Base-by-base conservation (phyloP, 92 coral and sea anemone genomes). In the Porites cylindrica region DNA sequence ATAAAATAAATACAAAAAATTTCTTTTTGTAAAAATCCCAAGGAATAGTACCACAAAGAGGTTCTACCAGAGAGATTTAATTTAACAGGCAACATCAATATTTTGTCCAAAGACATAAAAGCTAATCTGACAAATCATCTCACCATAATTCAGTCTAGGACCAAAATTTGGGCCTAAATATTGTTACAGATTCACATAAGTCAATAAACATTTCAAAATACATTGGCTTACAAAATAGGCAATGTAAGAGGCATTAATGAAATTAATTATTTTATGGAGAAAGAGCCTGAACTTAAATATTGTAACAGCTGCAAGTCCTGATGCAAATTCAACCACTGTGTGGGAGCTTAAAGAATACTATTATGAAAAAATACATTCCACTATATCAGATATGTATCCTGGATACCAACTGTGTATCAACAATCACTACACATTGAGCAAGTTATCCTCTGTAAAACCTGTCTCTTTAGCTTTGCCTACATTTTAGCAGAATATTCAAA, bases 311-410 rank as follows among this genome's bases (percentile, higher is more conserved):
- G 75, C 24, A 23, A 8, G 21, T 66, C 21, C 7, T 43, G 17
- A 80, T 51, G 84, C 75, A 80, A 66, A 80, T 80, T 80, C 16
- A 51, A 51, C 62, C 21, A 2, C 61, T 56, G n/a, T 53, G 32
- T 21, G 59, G 58, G 32, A 3, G 53, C 63, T 52, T 43, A 53
- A n/a, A 19, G 4, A 29, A n/a, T 38, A 51, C 11, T 7, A 13
- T 6, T 20, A 43, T 50, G 61, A 23, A 76, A n/a, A 16, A 64
- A 66, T 1, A 1, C 8, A 80, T 80, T 80, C 84, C 84, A 80
- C 8, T 7, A 38, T 7, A 66, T 8, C 75, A 80, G 51, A 50
- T 21, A 32, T 80, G 74, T 1, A 14, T 21, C 84, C 51, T 67
- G 84, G 84, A 50, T 51, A 80, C 88, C 87, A 59, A 43, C 19